These are phyloP conservation scores for Neomonachus schauinslandi DNA, from an alignment of 2,113 vertebrate species.

Conservation along the genomic window DNA sequence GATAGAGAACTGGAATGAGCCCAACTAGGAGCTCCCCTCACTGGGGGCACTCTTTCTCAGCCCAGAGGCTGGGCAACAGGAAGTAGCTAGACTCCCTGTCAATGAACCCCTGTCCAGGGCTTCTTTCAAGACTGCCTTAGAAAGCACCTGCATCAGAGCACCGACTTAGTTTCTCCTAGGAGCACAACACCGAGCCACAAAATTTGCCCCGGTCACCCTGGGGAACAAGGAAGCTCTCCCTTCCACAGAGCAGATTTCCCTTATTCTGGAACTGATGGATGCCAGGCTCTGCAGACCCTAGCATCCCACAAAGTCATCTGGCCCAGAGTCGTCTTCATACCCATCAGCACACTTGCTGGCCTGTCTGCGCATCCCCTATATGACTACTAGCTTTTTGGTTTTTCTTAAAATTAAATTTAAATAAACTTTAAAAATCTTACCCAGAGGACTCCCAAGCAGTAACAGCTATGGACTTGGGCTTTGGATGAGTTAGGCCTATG, in stretches of 20 bases:
- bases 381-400: background rate
- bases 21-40: too few species aligned
- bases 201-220: accelerated
- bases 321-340: background rate
- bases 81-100: too few species aligned
- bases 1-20: background rate
- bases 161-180: background rate
- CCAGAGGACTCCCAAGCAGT: background rate
- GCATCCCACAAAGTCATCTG: background rate
- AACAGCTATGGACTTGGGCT: background rate
- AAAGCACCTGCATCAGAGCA: background rate
- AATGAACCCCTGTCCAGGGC: background rate
- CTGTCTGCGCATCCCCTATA: background rate
- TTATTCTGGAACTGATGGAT: background rate
- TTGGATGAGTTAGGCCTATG: background rate
- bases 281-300: background rate
- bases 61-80: background rate
- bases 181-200: background rate
- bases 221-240: background rate
- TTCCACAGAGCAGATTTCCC: background rate
- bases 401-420: constrained; percentile 11
- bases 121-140: background rate
- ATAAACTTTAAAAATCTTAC: background rate
- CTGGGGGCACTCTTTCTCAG: background rate
- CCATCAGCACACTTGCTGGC: background rate